phyloP scores from a whole-genome alignment of 2,888 invertebrate genomes.

The Acleris sparsana region DNA sequence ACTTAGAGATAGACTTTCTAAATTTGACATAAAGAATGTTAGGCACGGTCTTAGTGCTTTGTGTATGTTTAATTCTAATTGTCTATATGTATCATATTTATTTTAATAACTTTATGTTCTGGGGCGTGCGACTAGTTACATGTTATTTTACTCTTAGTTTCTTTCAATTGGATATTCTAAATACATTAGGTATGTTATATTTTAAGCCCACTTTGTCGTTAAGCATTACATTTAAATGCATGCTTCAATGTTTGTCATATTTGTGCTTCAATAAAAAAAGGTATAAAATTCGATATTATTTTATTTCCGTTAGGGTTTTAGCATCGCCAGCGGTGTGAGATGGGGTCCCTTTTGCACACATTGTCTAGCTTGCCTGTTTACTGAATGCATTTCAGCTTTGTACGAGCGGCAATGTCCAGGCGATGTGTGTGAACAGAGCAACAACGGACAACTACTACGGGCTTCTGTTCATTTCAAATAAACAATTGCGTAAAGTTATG shows the following conservation, averaged over 20 bases:
- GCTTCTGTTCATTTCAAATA: neutral
- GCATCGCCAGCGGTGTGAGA: constrained; percentile 28
- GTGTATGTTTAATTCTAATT: constrained; percentile 33
- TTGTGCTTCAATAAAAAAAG: constrained; percentile 77
- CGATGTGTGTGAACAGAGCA: neutral
- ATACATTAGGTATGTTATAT: constrained; percentile 46
- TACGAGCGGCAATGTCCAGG: constrained; percentile 6
- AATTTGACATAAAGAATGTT: constrained; percentile 31
- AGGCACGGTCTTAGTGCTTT: constrained; percentile 22
- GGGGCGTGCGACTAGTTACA: constrained; percentile 22
- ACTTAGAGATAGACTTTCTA: constrained; percentile 12
- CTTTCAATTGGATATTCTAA: constrained; percentile 31
- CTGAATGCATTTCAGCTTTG: constrained; percentile 67
- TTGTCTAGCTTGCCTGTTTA: constrained; percentile 65
- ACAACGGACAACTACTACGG: neutral
- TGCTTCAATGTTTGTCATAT: constrained; percentile 76
- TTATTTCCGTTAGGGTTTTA: constrained; percentile 45
- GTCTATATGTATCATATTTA: constrained; percentile 38
- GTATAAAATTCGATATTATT: constrained; percentile 54
- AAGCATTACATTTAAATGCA: constrained; percentile 65
- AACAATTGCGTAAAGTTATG: neutral
- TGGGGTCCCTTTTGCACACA: constrained; percentile 74
- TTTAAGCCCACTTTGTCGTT: constrained; percentile 57
- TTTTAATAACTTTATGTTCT: constrained; percentile 18
- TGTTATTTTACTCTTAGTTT: constrained; percentile 28